These are phyloP conservation scores for Callocephalon fimbriatum DNA, from an alignment of 2,113 vertebrate species.

Conservation along the genomic window DNA sequence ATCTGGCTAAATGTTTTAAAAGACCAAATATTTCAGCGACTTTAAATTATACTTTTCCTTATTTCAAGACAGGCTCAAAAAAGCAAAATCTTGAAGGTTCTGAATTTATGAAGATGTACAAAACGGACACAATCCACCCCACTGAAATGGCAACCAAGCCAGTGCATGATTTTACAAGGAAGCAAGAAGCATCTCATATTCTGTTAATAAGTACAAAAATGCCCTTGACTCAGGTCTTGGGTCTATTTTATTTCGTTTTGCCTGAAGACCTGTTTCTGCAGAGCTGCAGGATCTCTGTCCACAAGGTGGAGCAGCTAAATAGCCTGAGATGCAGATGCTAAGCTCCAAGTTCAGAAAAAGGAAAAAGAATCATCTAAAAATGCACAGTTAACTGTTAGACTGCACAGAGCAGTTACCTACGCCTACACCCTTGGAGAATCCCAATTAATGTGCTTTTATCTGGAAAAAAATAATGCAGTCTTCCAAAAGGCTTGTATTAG, in stretches of 20 bases:
- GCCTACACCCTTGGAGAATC: background rate
- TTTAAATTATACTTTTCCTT: background rate
- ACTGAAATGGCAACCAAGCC: background rate
- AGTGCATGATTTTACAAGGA: background rate
- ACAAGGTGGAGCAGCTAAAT: constrained; percentile 59
- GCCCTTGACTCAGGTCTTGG: background rate
- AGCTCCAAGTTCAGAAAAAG: background rate
- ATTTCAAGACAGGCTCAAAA: background rate
- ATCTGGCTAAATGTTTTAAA: background rate
- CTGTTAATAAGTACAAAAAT: background rate
- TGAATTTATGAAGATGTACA: background rate
- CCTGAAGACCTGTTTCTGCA: background rate
- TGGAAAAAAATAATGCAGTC: background rate
- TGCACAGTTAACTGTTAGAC: background rate
- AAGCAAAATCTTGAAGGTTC: background rate
- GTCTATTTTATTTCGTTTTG: background rate
- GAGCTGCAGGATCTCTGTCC: background rate
- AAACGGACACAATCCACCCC: background rate
- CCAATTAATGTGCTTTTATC: background rate
- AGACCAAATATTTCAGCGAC: background rate
- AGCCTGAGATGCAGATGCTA: background rate
- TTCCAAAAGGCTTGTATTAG: background rate
- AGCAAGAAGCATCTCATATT: background rate
- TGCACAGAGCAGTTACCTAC: background rate
- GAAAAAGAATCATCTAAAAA: background rate